Evolutionary conservation across 2,797 vertebrate genomes (phyloP).

Genomic region (Hoplostethus atlanticus): DNA sequence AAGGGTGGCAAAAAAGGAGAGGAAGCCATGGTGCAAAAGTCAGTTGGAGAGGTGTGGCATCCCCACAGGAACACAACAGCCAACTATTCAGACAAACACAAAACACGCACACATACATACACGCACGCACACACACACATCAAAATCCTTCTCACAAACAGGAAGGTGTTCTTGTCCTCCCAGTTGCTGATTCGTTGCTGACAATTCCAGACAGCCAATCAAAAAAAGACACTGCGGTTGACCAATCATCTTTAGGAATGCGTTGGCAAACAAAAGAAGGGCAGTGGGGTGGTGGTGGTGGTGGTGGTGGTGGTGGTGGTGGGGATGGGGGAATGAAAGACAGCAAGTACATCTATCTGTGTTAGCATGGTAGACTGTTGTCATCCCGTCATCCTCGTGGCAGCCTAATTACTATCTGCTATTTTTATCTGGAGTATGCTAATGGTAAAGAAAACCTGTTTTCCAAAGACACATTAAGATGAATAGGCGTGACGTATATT

Average conservation of each 20-base stretch:
- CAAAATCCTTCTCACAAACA: conserved; percentile 24
- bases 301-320: no score
- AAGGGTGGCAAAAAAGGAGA: conserved; percentile 56
- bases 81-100: conserved; percentile 41
- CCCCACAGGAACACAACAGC: conserved; percentile 55
- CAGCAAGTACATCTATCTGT: background rate
- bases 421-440: background rate
- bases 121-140: conserved; percentile 10
- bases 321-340: background rate
- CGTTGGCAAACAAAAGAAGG: conserved; percentile 19
- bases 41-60: conserved; percentile 70
- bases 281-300: background rate
- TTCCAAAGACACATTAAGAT: background rate
- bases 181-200: conserved; percentile 28
- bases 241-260: conserved; percentile 44
- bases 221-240: conserved; percentile 31
- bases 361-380: background rate
- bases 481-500: background rate
- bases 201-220: conserved; percentile 38
- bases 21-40: conserved; percentile 59
- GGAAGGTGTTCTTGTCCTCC: conserved; percentile 45
- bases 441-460: background rate
- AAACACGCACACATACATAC: conserved; percentile 21
- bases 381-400: background rate
- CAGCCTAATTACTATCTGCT: background rate